A percentile compares a stretch with the other conserved stretches of the same genome.
Conservation (phyloP, 2,797 vertebrate species). For the Sebastes wilsoni region DNA sequence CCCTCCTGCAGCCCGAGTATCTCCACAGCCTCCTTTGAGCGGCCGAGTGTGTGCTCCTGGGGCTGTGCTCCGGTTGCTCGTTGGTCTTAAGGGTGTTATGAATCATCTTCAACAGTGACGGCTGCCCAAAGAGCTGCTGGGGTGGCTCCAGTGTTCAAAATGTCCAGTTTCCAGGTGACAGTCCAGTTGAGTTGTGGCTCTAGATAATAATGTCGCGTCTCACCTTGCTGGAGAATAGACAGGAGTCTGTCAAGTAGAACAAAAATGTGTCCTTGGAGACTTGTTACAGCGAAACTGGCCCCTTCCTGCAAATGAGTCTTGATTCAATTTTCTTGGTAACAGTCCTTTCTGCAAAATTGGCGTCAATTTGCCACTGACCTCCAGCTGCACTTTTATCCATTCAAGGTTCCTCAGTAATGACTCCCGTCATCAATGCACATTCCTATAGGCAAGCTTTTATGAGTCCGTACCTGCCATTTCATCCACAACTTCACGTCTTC, state of each 20-base stretch:
- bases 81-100: constrained; percentile 76
- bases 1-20: constrained; percentile 70
- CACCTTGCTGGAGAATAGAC: constrained; percentile 14
- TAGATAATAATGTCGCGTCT: not conserved
- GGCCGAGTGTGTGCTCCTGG: constrained; percentile 62
- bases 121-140: not conserved
- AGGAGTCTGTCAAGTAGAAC: constrained; percentile 4
- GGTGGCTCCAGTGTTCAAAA: not conserved
- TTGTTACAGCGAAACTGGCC: constrained; percentile 13
- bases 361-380: constrained; percentile 31
- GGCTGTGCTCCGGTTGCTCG: constrained; percentile 62
- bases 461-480: constrained; percentile 13
- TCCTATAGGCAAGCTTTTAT: not conserved
- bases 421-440: constrained; percentile 21
- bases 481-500: constrained; percentile 8
- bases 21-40: constrained; percentile 75
- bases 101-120: constrained; percentile 64
- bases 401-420: constrained; percentile 14
- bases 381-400: constrained; percentile 34
- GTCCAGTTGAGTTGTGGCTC: constrained; percentile 3
- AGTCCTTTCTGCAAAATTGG: constrained; percentile 11
- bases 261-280: constrained; percentile 28
- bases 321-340: constrained; percentile 19
- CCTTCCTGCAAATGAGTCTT: constrained; percentile 6
- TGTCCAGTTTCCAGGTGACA: constrained; percentile 3